Percentiles rank a stretch among this genome's conserved stretches.
phyloP scores from a whole-genome alignment of 2,888 invertebrate genomes.

The Thyatira batis region DNA sequence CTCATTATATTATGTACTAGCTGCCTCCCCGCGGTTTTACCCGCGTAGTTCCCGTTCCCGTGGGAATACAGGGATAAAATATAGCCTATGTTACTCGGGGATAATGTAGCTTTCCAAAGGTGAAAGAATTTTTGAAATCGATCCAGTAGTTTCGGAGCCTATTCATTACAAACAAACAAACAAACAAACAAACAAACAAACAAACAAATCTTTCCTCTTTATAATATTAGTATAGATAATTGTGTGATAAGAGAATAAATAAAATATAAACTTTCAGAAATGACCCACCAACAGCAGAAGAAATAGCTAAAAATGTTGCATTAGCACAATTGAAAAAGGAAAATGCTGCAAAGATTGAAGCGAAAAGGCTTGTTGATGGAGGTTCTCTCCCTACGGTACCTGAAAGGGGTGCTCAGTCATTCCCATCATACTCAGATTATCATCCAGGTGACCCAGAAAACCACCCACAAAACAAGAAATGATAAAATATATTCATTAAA shows the following conservation, averaged over 20 bases:
- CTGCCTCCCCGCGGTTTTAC: too few species aligned
- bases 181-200: too few species aligned
- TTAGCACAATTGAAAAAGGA: slow-evolving; percentile 87
- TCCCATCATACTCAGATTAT: slow-evolving; percentile 84
- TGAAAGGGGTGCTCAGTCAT: slow-evolving; percentile 63
- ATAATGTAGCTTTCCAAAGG: too few species aligned
- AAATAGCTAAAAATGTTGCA: slow-evolving; percentile 86
- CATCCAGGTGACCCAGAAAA: slow-evolving; percentile 65
- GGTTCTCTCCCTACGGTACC: slow-evolving; percentile 53
- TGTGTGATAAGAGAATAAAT: neutral
- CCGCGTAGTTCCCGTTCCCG: too few species aligned
- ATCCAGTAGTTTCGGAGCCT: too few species aligned
- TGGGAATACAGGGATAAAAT: too few species aligned
- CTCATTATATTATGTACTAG: too few species aligned
- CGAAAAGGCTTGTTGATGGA: slow-evolving; percentile 78
- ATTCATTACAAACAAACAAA: too few species aligned
- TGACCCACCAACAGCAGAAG: slow-evolving; percentile 87
- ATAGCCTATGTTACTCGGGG: too few species aligned
- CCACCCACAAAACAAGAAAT: slow-evolving; percentile 14
- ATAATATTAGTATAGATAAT: neutral
- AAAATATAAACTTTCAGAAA: slow-evolving; percentile 49
- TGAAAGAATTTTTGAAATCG: too few species aligned
- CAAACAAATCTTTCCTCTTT: too few species aligned
- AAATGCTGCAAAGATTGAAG: slow-evolving; percentile 88
- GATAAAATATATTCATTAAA: neutral